Conservation (phyloP, 1,140 invertebrate species). For the Sycobia sp. region DNA sequence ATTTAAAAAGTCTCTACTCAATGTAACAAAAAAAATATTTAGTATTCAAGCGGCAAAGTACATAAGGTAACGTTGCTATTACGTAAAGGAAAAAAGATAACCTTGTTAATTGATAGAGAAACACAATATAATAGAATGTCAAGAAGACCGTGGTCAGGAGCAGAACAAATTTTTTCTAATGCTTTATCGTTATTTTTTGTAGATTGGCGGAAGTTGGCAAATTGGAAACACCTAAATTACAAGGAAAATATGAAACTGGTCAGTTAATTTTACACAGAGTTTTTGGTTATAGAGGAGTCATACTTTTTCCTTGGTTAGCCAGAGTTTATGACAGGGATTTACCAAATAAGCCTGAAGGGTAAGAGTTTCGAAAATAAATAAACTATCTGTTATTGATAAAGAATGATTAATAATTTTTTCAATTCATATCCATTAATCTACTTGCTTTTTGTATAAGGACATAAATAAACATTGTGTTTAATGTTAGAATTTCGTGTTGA, state of each 20-base stretch:
- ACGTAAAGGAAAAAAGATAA: slow-evolving; percentile 34
- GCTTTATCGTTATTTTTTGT: slow-evolving; percentile 22
- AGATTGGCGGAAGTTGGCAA: slow-evolving; percentile 82
- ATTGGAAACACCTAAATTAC: slow-evolving; percentile 80
- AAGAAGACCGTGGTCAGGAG: neutral
- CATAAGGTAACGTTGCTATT: slow-evolving; percentile 47
- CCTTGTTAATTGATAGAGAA: slow-evolving; percentile 16
- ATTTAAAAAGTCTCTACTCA: slow-evolving; percentile 43
- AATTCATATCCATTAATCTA: too few relatives aligned
- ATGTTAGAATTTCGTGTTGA: too few relatives aligned
- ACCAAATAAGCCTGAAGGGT: slow-evolving; percentile 62
- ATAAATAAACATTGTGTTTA: too few relatives aligned
- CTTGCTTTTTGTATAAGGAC: slow-evolving; percentile 3
- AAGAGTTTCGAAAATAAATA: too few relatives aligned
- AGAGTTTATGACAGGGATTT: slow-evolving; percentile 92
- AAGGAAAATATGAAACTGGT: slow-evolving; percentile 92
- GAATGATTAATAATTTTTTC: too few relatives aligned
- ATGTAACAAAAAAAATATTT: slow-evolving; percentile 42
- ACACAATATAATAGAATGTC: slow-evolving; percentile 3
- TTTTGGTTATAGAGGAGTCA: slow-evolving; percentile 94
- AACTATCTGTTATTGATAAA: neutral
- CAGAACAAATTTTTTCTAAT: neutral
- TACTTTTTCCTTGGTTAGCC: slow-evolving; percentile 94
- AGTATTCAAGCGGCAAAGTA: slow-evolving; percentile 44
- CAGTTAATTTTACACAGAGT: slow-evolving; percentile 94